Evolutionary conservation across 92 coral and sea anemone species (phyloP), one percentile per base, ranked within the genome.

Genomic region (Muricea muricata): DNA sequence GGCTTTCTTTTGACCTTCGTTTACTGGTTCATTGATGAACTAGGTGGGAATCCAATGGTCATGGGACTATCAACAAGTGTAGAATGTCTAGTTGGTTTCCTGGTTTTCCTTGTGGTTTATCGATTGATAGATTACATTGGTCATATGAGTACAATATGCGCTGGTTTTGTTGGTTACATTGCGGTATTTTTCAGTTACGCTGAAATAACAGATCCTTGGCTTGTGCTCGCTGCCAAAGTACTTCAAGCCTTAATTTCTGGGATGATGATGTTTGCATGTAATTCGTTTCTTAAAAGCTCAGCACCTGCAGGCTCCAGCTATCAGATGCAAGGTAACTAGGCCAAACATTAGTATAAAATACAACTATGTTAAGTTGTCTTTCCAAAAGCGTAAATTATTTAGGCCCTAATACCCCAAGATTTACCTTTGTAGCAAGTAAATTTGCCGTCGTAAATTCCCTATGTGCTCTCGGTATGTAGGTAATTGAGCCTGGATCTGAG

Each of bases 11-110:
- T 94, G 69, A 91, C 93, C 46, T 94, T 90, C 31, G 97, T 94
- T 1, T 90, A 92, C 88, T 94, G 98, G 98, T 90, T 86, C 83
- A 89, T 94, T 30, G 97, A 94, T 55, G 94, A 88, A 65, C 83
- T 84, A 17, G 89, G 87, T 21, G 98, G 98, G 7, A 80, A 88
- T 37, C 65, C 94, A 4, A 34, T 88, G 6, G 83, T 92, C 60
- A 94, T 94, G 98, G 98, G 97, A 30, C 30, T 63, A 32, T 28
- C 70, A 8, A 63, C 70, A 32, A 30, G 35, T 63, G 18, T 20
- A 32, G 70, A 63, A 32, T 63, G 70, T 28, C 37, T 26, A 10
- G 37, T 63, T 8, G 70, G 35, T 30, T 15, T 28, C 39, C 31
- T 63, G 35, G 15, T 9, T 28, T 26, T 30, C n/a, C 13, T 63